Evolutionary conservation across 2,113 vertebrate genomes (phyloP), one percentile per base, ranked within the genome.

Genomic region (Albula goreensis): DNA sequence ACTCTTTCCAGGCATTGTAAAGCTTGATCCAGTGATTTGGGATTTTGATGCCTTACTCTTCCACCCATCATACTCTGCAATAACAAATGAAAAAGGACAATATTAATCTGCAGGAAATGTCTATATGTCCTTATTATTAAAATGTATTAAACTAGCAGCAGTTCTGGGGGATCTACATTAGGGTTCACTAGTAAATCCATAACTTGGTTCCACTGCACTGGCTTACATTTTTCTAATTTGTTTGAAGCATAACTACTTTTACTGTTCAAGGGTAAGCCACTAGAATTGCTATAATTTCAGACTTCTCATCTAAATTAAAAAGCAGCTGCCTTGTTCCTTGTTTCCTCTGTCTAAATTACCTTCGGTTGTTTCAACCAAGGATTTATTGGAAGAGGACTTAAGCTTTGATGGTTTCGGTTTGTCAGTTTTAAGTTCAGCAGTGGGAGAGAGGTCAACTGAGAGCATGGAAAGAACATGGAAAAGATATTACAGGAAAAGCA

Each of bases 31-130:
- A 79, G 93, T 88, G 86, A 96, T 88, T 4, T 92, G 93, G 80
- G 92, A 88, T 84, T 89, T 94, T 85, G 88, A 86, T 85, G 90
- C 51, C 92, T 95, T 96, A 84, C 89, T 92, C 93, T 93, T 96
- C 97, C 96, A 96, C 50, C 92, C 88, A 48, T 92, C 91, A 56
- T 93, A 93, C 89, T 97, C 97, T 97, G 92, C 88, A 92, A 94
- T 78, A 89, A 89, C 92, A 31, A 86, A 91, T 79, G 86, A 2
- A 17, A 60, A 52, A 50, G 48, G 11, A 56, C 4, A 52, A 77
- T 63, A 17, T 52, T 5, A 57, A 53, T 82, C 2, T 19, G 25
- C 6, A 82, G 60, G 57, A 60, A 60, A 66, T 66, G 60, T 66
- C 17, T 66, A 22, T 22, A 66, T 41, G 31, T 19, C 60, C 60